Evolutionary conservation across 2,797 vertebrate species (phyloP), one percentile per base, ranked within the genome.

Genomic region (Tadarida brasiliensis): DNA sequence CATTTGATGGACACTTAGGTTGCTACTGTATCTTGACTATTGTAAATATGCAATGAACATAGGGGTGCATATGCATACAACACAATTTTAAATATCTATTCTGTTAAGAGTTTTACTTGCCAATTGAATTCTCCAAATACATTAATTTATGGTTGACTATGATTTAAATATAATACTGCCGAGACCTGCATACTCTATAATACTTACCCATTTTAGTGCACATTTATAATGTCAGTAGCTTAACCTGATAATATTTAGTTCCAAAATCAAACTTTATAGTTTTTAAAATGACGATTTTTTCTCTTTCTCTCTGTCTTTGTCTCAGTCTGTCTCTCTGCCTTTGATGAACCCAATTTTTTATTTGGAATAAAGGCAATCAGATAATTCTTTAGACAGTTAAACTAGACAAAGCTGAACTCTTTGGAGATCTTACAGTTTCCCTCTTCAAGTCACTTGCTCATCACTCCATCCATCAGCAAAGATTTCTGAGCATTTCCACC

Each of bases 201-300:
- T 26, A 57, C n/a, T 65, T 54, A 78, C 7, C n/a, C 39, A 57
- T 82, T 94, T 92, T 51, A 74, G 2, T 82, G 20, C 4, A n/a
- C 3, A n/a, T 68, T 68, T 54, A 20, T 65, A 78, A 44, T 47
- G 70, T 90, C 0, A 56, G 51, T 63, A 63, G 47, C 14, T 86
- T 81, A 78, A 19, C 19, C 5, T 71, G 61, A 70, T 65, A 54
- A 91, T 83, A 44, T 77, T 88, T 67, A 56, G 68, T 83, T 90
- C 35, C 65, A 90, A 93, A 90, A 80, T 94, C 63, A 88, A 68
- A 87, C 11, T 67, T 39, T 56, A 49, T 57, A 30, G 61, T 94
- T 26, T 51, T 35, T 5, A 4, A 61, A 74, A 90, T 92, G 35
- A 81, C 11, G 35, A n/a, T 56, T 78, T 1, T 80, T 49, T 63